Percentiles rank a stretch among this genome's conserved stretches.
These are phyloP conservation scores for Cyphomyrus plagiostoma DNA, from an alignment of 2,113 vertebrate species.

Conservation along the genomic window DNA sequence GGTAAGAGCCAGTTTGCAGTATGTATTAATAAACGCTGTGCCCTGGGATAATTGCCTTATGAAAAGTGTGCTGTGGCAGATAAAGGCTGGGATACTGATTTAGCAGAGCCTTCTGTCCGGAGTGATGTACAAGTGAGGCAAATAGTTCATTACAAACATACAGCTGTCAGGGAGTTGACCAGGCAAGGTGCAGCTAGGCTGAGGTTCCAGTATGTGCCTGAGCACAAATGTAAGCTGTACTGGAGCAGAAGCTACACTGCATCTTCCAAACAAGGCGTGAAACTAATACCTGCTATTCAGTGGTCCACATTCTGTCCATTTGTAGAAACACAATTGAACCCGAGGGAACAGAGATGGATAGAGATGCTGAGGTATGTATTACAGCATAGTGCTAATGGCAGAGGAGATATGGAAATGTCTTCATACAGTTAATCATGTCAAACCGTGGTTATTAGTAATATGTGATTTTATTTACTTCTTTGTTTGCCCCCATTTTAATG, in stretches of 20 bases:
- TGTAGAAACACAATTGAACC: slow-evolving; percentile 54
- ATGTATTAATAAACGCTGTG: neutral
- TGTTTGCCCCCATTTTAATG: neutral
- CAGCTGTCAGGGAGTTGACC: neutral
- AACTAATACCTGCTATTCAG: neutral
- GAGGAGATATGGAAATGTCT: neutral
- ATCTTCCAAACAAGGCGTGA: neutral
- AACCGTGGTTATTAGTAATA: neutral
- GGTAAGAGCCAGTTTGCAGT: too few species aligned
- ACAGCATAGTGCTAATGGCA: neutral
- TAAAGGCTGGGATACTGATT: neutral
- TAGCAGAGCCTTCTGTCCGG: neutral
- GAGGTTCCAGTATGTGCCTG: neutral
- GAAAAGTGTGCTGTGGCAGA: too few species aligned
- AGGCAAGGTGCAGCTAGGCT: neutral
- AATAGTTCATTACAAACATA: neutral
- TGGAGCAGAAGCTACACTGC: neutral
- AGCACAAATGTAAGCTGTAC: neutral
- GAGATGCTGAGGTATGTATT: neutral
- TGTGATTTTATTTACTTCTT: neutral
- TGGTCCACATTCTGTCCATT: neutral
- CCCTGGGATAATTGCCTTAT: too few species aligned
- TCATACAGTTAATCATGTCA: neutral
- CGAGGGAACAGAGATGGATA: neutral
- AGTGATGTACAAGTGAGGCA: neutral